phyloP scores from a whole-genome alignment of 1,140 invertebrate species.

The Delia radicum region DNA sequence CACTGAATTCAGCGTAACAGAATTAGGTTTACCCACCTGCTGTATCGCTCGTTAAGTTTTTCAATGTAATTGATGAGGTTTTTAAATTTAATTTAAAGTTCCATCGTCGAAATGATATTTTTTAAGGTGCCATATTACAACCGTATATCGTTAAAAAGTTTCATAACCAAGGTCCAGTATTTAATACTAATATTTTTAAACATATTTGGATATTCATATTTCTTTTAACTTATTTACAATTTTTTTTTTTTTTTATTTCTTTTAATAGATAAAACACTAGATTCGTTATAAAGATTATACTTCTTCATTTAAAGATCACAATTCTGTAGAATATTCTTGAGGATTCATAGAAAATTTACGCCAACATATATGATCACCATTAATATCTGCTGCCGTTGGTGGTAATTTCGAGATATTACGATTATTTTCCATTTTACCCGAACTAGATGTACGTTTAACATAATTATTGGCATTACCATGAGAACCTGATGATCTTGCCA shows the following conservation, averaged over 20 bases:
- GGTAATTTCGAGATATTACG: constrained; percentile 37
- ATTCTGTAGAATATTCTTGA: constrained; percentile 53
- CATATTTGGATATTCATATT: not conserved
- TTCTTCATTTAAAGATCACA: constrained; percentile 37
- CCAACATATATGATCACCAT: constrained; percentile 53
- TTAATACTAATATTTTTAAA: not conserved
- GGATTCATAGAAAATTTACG: constrained; percentile 53
- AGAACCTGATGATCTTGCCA: constrained; percentile 35
- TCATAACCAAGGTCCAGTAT: too few relatives aligned
- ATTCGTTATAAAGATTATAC: constrained; percentile 9
- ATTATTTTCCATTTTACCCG: constrained; percentile 7
- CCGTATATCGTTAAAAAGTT: too few relatives aligned
- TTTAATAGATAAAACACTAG: constrained; percentile 4
- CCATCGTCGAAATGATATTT: too few relatives aligned
- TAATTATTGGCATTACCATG: not conserved
- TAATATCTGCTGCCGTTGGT: constrained; percentile 36
- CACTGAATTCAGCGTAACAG: too few relatives aligned
- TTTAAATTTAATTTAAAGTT: too few relatives aligned
- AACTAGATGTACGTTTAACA: constrained; percentile 37
- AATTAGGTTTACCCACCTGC: too few relatives aligned
- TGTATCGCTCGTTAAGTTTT: too few relatives aligned
- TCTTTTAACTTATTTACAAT: not conserved
- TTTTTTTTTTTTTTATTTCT: not conserved
- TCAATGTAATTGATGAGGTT: too few relatives aligned
- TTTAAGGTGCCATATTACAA: too few relatives aligned